Base-by-base conservation (phyloP, 2,888 invertebrate genomes). In the Zygaena filipendulae region DNA sequence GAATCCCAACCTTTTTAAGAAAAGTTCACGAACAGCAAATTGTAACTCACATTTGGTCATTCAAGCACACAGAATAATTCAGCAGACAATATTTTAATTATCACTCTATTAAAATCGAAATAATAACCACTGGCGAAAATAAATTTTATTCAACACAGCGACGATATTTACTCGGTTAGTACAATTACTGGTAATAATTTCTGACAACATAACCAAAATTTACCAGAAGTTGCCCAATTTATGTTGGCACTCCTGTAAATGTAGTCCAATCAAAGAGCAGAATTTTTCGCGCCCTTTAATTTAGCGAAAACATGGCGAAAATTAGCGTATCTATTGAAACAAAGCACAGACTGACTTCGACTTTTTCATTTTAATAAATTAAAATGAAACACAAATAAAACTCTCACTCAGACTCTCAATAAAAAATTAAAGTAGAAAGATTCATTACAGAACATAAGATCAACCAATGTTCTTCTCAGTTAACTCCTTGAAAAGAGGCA, bases 201-300 rank as follows among this genome's bases (percentile, higher is more conserved):
- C 60, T 70, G 75, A 69, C 77, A 77, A 77, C 75, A 62, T 75
- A 62, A 62, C 64, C 62, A 67, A 71, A 67, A 52, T 55, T 49
- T 47, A 49, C 41, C 48, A 42, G 27, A 30, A 38, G 54, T 53
- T 42, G 35, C n/a, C n/a, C n/a, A n/a, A n/a, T 16, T 59, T 57
- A 60, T 21, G 74, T 77, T 79, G 77, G 77, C 59, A 70, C 52
- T 42, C 29, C 49, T 52, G 40, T 60, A 62, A 52, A 49, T 50
- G 44, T 51, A 13, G 38, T 39, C 77, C 75, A 77, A 79, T 77
- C 47, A 29, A 13, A 12, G 7, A 36, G 45, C 42, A 56, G 60
- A 64, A 62, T 68, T 71, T 72, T 75, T 74, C 68, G 70, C 75
- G 75, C 74, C 63, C 53, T 59, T 61, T 60, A 63, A 59, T 55